Evolutionary conservation across 2,888 invertebrate species (phyloP).

Genomic region (Brachyptera putata): DNA sequence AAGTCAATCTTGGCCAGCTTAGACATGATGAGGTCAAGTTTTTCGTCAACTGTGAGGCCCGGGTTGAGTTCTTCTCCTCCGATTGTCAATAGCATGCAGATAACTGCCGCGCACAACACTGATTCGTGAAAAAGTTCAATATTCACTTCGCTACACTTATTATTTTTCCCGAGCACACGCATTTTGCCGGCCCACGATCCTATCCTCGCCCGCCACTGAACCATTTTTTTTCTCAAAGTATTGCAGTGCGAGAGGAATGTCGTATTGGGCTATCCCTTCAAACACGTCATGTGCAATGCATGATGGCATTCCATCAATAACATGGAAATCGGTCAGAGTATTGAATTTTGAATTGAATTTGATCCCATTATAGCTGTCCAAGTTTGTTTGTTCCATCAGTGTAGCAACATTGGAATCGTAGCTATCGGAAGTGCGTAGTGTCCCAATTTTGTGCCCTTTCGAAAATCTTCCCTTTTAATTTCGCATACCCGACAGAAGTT

Average conservation of each 20-base stretch:
- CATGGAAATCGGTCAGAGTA: background rate
- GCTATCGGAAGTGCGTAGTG: background rate
- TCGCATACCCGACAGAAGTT: constrained; percentile 20
- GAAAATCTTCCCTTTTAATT: background rate
- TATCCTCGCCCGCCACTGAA: too few species aligned
- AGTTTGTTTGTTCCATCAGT: background rate
- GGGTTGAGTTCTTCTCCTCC: too few species aligned
- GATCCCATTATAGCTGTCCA: background rate
- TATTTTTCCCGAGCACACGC: too few species aligned
- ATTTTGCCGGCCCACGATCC: too few species aligned
- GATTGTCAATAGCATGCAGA: too few species aligned
- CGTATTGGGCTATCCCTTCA: background rate
- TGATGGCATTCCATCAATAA: background rate
- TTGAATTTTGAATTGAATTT: background rate
- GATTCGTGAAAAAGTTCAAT: too few species aligned
- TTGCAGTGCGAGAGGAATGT: background rate
- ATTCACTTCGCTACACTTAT: too few species aligned
- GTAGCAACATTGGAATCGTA: background rate
- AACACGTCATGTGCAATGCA: background rate
- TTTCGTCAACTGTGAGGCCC: too few species aligned
- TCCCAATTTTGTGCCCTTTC: background rate
- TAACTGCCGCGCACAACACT: too few species aligned
- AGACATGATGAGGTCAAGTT: too few species aligned
- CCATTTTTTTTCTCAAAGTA: background rate
- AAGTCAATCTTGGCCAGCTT: too few species aligned